Evolutionary conservation across 2,888 invertebrate species (phyloP).

Genomic region (Dasysyrphus tricinctus): DNA sequence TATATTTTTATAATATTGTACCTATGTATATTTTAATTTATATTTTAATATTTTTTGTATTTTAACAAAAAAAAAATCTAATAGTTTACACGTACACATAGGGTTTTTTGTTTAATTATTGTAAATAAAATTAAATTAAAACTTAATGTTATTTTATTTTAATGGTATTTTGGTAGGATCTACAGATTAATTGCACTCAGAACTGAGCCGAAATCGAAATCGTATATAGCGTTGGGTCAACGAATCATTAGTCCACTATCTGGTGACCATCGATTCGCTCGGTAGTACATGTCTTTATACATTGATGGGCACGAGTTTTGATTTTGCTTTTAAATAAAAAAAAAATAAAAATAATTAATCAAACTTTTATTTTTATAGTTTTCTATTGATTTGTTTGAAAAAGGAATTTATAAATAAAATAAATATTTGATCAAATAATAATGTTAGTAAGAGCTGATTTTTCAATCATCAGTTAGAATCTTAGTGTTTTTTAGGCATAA

Average conservation of each 20-base stretch:
- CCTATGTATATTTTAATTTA: constrained; percentile 43
- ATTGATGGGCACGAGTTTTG: constrained; percentile 92
- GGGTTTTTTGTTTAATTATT: constrained; percentile 37
- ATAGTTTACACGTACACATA: constrained; percentile 67
- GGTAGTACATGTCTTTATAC: constrained; percentile 95
- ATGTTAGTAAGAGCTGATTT: too few species aligned
- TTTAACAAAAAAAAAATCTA: constrained; percentile 66
- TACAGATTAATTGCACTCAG: constrained; percentile 66
- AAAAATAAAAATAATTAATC: neutral
- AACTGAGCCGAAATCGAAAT: constrained; percentile 63
- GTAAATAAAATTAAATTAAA: constrained; percentile 59
- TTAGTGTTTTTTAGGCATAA: too few species aligned
- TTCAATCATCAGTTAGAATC: too few species aligned
- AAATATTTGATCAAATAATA: too few species aligned
- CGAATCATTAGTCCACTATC: constrained; percentile 83
- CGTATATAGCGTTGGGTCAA: constrained; percentile 79
- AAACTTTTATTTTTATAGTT: neutral
- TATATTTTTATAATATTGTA: constrained; percentile 31
- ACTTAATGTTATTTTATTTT: constrained; percentile 15
- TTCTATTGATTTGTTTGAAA: too few species aligned
- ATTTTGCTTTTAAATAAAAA: constrained; percentile 77
- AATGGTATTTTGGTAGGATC: constrained; percentile 50
- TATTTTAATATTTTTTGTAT: constrained; percentile 63
- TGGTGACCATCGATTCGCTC: constrained; percentile 84
- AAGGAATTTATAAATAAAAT: too few species aligned